Conservation (phyloP, 2,113 vertebrate species). For the Rhinopithecus roxellana region DNA sequence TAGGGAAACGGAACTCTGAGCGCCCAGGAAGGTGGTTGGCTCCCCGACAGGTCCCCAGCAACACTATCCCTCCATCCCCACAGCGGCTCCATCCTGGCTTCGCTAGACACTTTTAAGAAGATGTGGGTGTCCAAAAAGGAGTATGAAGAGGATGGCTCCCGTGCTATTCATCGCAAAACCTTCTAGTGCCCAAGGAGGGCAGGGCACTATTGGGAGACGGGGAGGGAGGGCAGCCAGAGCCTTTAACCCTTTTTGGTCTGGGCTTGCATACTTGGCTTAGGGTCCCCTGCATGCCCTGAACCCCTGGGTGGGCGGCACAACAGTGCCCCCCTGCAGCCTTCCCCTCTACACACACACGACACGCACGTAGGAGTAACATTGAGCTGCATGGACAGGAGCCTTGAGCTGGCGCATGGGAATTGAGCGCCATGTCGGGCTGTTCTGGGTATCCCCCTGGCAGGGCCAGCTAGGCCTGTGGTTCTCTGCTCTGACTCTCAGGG, state of each 20-base stretch:
- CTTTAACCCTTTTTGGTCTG: slow-evolving; percentile 30
- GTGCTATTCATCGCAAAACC: slow-evolving; percentile 94
- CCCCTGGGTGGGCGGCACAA: neutral
- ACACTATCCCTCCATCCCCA: neutral
- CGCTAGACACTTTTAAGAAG: slow-evolving; percentile 94
- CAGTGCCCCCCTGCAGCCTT: neutral
- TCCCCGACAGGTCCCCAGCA: neutral
- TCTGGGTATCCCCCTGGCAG: neutral
- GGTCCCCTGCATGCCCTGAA: slow-evolving; percentile 67
- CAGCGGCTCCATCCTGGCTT: slow-evolving; percentile 94
- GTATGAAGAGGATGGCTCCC: slow-evolving; percentile 92
- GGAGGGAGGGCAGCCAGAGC: slow-evolving; percentile 39
- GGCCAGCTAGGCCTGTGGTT: neutral
- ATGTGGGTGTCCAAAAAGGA: slow-evolving; percentile 97
- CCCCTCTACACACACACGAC: neutral
- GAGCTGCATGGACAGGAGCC: slow-evolving; percentile 44
- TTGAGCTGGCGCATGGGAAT: neutral
- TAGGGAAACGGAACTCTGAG: neutral
- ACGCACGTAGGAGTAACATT: neutral
- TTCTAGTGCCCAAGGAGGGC: slow-evolving; percentile 82
- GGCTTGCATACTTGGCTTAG: slow-evolving; percentile 40
- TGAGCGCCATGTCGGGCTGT: neutral
- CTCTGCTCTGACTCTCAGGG: neutral
- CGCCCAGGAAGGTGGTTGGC: fast-evolving
- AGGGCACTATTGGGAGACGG: slow-evolving; percentile 13